Evolutionary conservation across 30 jellyfish, hydroid and myxozoan species (phyloP).

Genomic region (Chrysaora quinquecirrha): DNA sequence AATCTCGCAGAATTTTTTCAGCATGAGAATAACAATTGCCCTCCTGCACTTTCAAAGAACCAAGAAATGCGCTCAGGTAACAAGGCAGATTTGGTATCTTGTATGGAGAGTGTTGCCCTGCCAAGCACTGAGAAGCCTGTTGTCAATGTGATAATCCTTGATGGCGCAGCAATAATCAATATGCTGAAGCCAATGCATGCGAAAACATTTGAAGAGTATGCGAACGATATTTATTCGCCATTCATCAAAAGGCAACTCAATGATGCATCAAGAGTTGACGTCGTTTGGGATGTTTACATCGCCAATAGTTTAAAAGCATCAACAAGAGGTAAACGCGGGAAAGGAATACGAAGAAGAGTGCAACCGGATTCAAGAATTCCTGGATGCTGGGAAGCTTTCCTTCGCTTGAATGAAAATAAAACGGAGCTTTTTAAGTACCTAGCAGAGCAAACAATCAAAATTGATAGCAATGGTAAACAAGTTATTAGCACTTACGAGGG

Average conservation of each 20-base stretch:
- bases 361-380: slow-evolving; percentile 31
- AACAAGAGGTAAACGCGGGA: slow-evolving; percentile 46
- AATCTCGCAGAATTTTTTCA: slow-evolving; percentile 15
- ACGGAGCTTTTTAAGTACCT: slow-evolving; percentile 52
- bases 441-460: slow-evolving; percentile 11
- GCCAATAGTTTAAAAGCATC: slow-evolving; percentile 18
- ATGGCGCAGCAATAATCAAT: slow-evolving; percentile 42
- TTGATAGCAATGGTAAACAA: background rate
- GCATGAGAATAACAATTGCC: slow-evolving; percentile 29
- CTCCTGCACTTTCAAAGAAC: slow-evolving; percentile 22
- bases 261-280: slow-evolving; percentile 44
- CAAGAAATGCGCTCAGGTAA: background rate
- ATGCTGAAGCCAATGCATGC: slow-evolving; percentile 18
- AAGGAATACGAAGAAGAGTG: slow-evolving; percentile 67
- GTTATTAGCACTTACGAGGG: slow-evolving; percentile 18
- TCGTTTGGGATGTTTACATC: slow-evolving; percentile 67
- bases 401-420: slow-evolving; percentile 44
- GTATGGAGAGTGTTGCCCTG: background rate
- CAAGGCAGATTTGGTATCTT: slow-evolving; percentile 10
- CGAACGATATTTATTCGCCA: slow-evolving; percentile 11
- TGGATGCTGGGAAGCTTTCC: slow-evolving; percentile 29
- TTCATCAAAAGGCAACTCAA: slow-evolving; percentile 9
- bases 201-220: slow-evolving; percentile 27
- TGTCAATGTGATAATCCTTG: background rate
- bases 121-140: background rate